phyloP scores from a whole-genome alignment of 2,797 vertebrate genomes.

The Centroberyx gerrardi region DNA sequence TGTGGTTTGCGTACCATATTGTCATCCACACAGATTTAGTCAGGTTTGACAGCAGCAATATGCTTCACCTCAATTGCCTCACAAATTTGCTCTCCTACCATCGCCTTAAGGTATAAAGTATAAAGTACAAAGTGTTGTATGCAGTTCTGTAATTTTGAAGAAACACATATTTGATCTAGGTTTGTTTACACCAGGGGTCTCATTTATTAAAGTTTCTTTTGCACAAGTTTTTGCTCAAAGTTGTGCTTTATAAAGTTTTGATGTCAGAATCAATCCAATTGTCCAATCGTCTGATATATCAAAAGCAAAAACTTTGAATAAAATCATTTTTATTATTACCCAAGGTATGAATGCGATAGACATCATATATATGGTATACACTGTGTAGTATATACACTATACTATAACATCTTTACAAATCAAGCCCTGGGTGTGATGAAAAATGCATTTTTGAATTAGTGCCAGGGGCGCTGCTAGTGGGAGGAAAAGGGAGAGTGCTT shows the following conservation, averaged over 20 bases:
- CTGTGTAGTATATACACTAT: slow-evolving; percentile 56
- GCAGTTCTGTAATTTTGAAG: slow-evolving; percentile 11
- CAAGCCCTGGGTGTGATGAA: slow-evolving; percentile 13
- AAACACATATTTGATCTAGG: slow-evolving; percentile 39
- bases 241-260: slow-evolving; percentile 55
- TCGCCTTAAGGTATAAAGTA: slow-evolving; percentile 26
- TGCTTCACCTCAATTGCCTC: background rate
- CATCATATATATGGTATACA: slow-evolving; percentile 60
- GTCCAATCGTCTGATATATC: slow-evolving; percentile 24
- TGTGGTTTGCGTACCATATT: background rate
- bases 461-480: background rate
- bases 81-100: background rate
- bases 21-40: background rate
- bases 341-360: slow-evolving; percentile 53
- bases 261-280: slow-evolving; percentile 21
- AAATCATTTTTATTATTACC: slow-evolving; percentile 54
- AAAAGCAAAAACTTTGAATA: slow-evolving; percentile 49
- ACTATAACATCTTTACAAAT: slow-evolving; percentile 54
- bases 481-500: background rate
- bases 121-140: no score
- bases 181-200: slow-evolving; percentile 66
- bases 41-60: background rate
- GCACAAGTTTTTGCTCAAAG: slow-evolving; percentile 38
- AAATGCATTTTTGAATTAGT: background rate
- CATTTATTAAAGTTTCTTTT: slow-evolving; percentile 66